phyloP scores from a whole-genome alignment of 2,113 vertebrate species.

The Talpa occidentalis region DNA sequence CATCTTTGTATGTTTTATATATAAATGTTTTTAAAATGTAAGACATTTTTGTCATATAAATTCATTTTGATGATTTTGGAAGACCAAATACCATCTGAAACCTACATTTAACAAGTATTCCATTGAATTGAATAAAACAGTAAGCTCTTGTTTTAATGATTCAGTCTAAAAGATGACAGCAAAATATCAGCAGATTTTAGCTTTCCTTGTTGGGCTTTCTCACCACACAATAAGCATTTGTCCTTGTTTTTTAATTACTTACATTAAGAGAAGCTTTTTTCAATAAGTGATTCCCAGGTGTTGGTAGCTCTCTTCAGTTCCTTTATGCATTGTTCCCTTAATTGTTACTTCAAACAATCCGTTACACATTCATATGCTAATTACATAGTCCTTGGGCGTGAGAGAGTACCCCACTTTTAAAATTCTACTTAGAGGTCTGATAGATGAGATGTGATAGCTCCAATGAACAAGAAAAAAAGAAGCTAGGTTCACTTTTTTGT shows the following conservation, averaged over 20 bases:
- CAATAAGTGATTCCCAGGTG: slow-evolving; percentile 82
- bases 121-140: slow-evolving; percentile 25
- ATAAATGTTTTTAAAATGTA: slow-evolving; percentile 12
- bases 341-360: slow-evolving; percentile 82
- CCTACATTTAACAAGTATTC: background rate
- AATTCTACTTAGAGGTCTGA: slow-evolving; percentile 76
- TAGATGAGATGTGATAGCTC: slow-evolving; percentile 80
- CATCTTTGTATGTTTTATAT: background rate
- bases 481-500: slow-evolving; percentile 74
- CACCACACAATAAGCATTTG: slow-evolving; percentile 69
- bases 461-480: slow-evolving; percentile 79
- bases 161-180: background rate
- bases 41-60: background rate
- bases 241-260: slow-evolving; percentile 79
- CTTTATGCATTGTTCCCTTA: slow-evolving; percentile 80
- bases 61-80: background rate
- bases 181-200: slow-evolving; percentile 48
- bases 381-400: slow-evolving; percentile 69
- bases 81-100: slow-evolving; percentile 15
- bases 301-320: slow-evolving; percentile 73
- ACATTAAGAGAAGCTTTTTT: slow-evolving; percentile 79
- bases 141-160: slow-evolving; percentile 58
- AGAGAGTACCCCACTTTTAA: slow-evolving; percentile 79
- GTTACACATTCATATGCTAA: slow-evolving; percentile 83
- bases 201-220: slow-evolving; percentile 38